Evolutionary conservation across 2,797 vertebrate species (phyloP).

Genomic region (Tympanoctomys barrerae): DNA sequence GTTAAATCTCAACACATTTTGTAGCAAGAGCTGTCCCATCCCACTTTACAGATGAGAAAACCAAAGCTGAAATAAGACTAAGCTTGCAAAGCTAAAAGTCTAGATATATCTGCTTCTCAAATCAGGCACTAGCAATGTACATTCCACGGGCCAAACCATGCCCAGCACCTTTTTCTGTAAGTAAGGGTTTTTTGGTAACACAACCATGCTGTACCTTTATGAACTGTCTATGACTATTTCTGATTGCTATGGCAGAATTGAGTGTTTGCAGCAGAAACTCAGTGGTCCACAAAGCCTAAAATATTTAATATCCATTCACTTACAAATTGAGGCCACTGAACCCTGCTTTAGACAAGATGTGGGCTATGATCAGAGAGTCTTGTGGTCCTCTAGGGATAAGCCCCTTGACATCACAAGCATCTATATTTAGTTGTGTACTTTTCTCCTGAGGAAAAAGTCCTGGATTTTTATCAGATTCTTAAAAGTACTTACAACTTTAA

Average conservation of each 20-base stretch:
- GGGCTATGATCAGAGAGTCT: background rate
- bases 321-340: background rate
- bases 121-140: background rate
- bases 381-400: background rate
- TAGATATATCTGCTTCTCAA: background rate
- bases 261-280: background rate
- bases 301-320: background rate
- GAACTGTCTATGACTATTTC: background rate
- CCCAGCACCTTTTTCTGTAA: background rate
- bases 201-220: background rate
- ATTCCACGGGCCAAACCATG: background rate
- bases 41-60: background rate
- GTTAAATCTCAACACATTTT: slow-evolving; percentile 24
- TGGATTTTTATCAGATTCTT: slow-evolving; percentile 50
- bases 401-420: slow-evolving; percentile 1
- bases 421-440: background rate
- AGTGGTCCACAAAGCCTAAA: background rate
- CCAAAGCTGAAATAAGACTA: background rate
- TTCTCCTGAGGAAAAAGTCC: background rate
- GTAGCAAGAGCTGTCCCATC: background rate
- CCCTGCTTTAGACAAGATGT: background rate
- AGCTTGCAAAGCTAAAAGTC: background rate
- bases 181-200: background rate
- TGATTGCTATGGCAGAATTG: background rate
- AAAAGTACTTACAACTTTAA: slow-evolving; percentile 2